Evolutionary conservation across 2,113 vertebrate species (phyloP).

Genomic region (Cinclus mexicanus): DNA sequence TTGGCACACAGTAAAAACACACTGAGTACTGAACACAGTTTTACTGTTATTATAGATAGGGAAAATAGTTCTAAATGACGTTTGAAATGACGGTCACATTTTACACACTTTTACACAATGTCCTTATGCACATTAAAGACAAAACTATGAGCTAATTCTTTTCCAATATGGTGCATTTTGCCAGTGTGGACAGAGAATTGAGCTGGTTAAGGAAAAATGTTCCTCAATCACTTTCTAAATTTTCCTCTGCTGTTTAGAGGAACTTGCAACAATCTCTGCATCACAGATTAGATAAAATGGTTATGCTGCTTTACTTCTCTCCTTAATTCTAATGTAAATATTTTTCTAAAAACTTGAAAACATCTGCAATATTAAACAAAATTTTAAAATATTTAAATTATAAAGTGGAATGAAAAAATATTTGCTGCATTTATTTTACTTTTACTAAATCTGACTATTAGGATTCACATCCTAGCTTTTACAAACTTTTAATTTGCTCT

Average conservation of each 20-base stretch:
- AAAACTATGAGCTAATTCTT: background rate
- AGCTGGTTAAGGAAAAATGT: background rate
- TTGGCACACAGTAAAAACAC: slow-evolving; percentile 2
- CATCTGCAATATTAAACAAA: background rate
- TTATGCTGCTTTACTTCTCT: background rate
- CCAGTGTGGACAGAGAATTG: background rate
- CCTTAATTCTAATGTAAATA: background rate
- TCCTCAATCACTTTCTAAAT: background rate
- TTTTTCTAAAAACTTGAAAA: slow-evolving; percentile 6
- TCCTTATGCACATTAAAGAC: background rate
- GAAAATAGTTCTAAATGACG: background rate
- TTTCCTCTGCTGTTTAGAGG: background rate
- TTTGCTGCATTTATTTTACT: background rate
- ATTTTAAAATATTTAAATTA: background rate
- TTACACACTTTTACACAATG: slow-evolving; percentile 7
- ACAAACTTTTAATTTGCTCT: background rate
- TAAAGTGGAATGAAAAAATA: background rate
- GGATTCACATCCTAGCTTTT: background rate
- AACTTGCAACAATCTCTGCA: background rate
- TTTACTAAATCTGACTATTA: background rate
- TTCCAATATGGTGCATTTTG: background rate
- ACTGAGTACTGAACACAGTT: background rate
- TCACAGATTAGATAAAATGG: background rate
- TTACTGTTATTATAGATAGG: background rate
- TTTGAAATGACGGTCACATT: slow-evolving; percentile 26